These are phyloP conservation scores for Sanderia malayensis DNA, from an alignment of 30 jellyfish, hydroid and myxozoan genomes.

Conservation along the genomic window DNA sequence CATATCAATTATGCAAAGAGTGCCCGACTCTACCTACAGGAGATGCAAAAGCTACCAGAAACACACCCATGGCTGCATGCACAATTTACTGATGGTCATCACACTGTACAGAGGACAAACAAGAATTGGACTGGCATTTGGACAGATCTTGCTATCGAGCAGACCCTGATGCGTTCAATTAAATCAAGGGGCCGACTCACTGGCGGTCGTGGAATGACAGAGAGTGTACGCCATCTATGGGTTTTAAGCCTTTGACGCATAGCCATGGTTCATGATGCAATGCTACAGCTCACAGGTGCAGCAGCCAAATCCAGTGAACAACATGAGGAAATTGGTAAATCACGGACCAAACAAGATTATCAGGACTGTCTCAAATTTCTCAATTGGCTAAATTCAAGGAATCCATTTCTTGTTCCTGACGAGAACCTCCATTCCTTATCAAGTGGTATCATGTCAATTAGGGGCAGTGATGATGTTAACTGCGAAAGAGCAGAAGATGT, in stretches of 20 bases:
- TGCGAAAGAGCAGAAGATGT: slow-evolving; percentile 52
- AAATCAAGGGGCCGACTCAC: slow-evolving; percentile 57
- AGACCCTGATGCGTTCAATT: slow-evolving; percentile 51
- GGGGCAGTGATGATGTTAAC: slow-evolving; percentile 11
- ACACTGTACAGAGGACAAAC: slow-evolving; percentile 25
- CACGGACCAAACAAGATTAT: slow-evolving; percentile 39
- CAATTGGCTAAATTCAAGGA: slow-evolving; percentile 5
- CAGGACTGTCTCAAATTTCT: slow-evolving; percentile 8
- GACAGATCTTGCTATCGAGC: slow-evolving; percentile 67
- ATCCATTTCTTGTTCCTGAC: neutral
- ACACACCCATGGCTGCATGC: slow-evolving; percentile 40
- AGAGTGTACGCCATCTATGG: slow-evolving; percentile 39
- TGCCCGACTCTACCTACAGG: slow-evolving; percentile 45
- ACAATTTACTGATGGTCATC: slow-evolving; percentile 29
- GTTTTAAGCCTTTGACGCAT: slow-evolving; percentile 2
- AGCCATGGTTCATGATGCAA: slow-evolving; percentile 44
- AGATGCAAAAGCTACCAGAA: slow-evolving; percentile 34
- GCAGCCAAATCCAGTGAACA: slow-evolving; percentile 46
- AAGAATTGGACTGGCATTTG: slow-evolving; percentile 56
- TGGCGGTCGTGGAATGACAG: slow-evolving; percentile 55
- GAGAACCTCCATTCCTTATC: neutral
- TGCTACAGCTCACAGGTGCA: slow-evolving; percentile 26
- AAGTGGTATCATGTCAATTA: slow-evolving; percentile 21
- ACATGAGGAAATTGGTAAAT: slow-evolving; percentile 40
- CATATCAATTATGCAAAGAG: slow-evolving; percentile 51